Base-by-base conservation (phyloP, 2,888 invertebrate species). In the Anthophora plumipes region DNA sequence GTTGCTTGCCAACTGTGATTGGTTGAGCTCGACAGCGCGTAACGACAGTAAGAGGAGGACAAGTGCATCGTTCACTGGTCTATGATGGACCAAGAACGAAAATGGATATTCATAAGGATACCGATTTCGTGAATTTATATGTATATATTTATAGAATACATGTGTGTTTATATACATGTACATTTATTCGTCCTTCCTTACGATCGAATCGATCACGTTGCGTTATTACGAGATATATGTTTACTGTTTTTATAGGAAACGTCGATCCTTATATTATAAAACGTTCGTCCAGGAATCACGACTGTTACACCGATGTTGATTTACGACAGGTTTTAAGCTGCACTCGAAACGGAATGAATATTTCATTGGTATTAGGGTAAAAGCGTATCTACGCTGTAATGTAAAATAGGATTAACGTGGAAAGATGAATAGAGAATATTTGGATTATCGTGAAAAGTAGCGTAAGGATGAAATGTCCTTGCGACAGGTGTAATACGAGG, bases 1-100 rank as follows among this genome's bases (percentile, higher is more conserved):
- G 93, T 92, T 92, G 91, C 92, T 83, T 75, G 75, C 66, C 69
- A 69, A 67, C 83, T 39, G 76, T 86, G 86, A 91, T 91, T 92
- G 92, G 91, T 70, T 84, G 80, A 76, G 76, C 83, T 80, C 86
- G 79, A 69, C 85, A 84, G 87, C 80, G 86, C 86, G 87, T 89
- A 90, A 89, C 89, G 83, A 83, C 76, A 54, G 48, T 60, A 70
- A 52, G 75, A 77, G 50, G 54, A 83, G 82, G 77, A 77, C 83
- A 83, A 82, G 83, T 84, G 80, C 78, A 78, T 68, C 79, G 69
- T 46, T 78, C 79, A 73, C 60, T 20, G 68, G 17, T 81, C 60
- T 77, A 80, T 55, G 78, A 78, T 75, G 82, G 67, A 82, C 68
- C 85, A 59, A 57, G 76, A 61, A 61, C 60, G 63, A 72, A 68